Evolutionary conservation across 2,113 vertebrate genomes (phyloP), one percentile per base, ranked within the genome.

Genomic region (Pagrus major): DNA sequence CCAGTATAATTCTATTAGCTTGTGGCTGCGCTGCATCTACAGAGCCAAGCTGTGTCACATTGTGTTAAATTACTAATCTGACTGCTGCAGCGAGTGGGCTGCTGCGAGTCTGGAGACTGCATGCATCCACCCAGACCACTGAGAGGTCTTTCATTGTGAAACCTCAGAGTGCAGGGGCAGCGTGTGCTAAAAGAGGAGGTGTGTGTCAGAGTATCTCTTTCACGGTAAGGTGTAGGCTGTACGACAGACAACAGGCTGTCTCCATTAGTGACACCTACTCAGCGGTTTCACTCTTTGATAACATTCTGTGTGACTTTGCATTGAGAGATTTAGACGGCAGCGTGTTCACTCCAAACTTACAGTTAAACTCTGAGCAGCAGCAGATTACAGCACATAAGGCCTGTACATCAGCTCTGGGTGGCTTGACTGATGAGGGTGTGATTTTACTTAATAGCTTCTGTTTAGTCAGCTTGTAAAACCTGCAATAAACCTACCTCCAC

Each of bases 1-100:
- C n/a, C n/a, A n/a, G n/a, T n/a, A 12, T 27, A 25, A 54, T 16
- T 31, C 10, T 27, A 2, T 52, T 44, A 20, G 15, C 54, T 60
- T 59, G 12, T 31, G 27, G 33, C 12, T 23, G 0, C 20, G 25
- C 42, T 39, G 25, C 47, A 23, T 25, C 37, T 2, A 20, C 35
- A 27, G 35, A 37, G 23, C 31, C 18, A 55, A 4, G 9, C 60
- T 49, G 54, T 41, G 47, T 58, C 67, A 64, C 39, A 5, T 14
- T 71, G 59, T 60, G 31, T 71, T 66, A 15, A 47, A 60, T 52
- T 49, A 23, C 44, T 71, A 42, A 80, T 83, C 54, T 80, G 76
- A 80, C 51, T 64, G 51, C 29, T 56, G 66, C 67, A 37, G 47
- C 55, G 54, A 37, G 47, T 76, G 63, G 33, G 72, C 31, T 55